A percentile compares a stretch with the other conserved stretches of the same genome.
These are phyloP conservation scores for Aselliscus stoliczkanus DNA, from an alignment of 2,797 vertebrate genomes.

Conservation along the genomic window DNA sequence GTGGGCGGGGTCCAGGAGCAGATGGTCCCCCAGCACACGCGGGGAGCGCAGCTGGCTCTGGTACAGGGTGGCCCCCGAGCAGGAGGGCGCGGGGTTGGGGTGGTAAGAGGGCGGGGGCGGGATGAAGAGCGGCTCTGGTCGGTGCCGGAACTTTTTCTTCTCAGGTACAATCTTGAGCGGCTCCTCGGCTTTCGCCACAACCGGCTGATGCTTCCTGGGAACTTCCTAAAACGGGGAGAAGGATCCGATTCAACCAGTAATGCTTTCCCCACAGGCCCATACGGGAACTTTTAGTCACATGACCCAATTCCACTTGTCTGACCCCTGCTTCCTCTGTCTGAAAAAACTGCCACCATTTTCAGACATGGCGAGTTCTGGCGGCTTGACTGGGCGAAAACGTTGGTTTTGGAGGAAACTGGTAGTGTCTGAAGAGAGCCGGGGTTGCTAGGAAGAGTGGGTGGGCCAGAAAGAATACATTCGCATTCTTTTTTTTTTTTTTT, in stretches of 20 bases:
- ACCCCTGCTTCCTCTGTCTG: background rate
- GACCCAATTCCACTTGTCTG: background rate
- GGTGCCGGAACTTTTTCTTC: slow-evolving; percentile 86
- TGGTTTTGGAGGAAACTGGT: slow-evolving; percentile 63
- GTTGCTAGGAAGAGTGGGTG: slow-evolving; percentile 18
- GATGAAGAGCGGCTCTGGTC: slow-evolving; percentile 87
- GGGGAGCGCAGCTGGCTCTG: slow-evolving; percentile 89
- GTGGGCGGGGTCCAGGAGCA: slow-evolving; percentile 78
- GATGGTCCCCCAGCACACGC: slow-evolving; percentile 80
- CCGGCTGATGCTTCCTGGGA: slow-evolving; percentile 75
- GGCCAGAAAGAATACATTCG: slow-evolving; percentile 71
- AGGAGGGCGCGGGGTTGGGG: slow-evolving; percentile 68
- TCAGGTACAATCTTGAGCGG: slow-evolving; percentile 78
- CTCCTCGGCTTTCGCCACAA: slow-evolving; percentile 77
- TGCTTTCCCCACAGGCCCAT: background rate
- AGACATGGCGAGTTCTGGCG: background rate
- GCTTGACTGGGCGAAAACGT: background rate
- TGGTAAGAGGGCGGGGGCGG: slow-evolving; percentile 83
- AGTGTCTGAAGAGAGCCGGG: slow-evolving; percentile 18
- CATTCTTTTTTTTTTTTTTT: too few relatives aligned
- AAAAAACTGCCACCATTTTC: background rate
- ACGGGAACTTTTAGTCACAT: background rate
- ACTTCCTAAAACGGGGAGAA: slow-evolving; percentile 76
- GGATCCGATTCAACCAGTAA: background rate
- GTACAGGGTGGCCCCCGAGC: slow-evolving; percentile 85